Percentiles rank a stretch among this genome's conserved stretches.
phyloP scores from a whole-genome alignment of 2,113 vertebrate species.

The Petrocephalus zakoni region DNA sequence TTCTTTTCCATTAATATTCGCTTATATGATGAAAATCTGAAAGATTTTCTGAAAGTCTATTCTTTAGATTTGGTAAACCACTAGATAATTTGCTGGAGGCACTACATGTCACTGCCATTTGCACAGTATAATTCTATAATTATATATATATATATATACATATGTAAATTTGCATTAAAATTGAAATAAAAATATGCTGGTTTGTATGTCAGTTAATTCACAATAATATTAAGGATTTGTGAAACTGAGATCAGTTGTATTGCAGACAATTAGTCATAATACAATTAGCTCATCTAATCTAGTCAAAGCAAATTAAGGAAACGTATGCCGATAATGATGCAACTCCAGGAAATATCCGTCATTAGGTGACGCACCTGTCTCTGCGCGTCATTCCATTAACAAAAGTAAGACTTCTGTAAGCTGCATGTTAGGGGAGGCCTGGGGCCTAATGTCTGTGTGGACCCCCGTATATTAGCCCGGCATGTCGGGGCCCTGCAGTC shows the following conservation, averaged over 20 bases:
- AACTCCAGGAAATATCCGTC: conserved; percentile 48
- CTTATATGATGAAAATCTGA: not conserved
- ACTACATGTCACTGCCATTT: not conserved
- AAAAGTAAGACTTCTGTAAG: not conserved
- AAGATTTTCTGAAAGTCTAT: not conserved
- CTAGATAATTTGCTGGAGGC: not conserved
- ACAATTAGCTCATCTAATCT: conserved; percentile 55
- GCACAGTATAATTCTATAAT: not conserved
- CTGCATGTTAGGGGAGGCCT: not conserved
- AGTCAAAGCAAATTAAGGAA: conserved; percentile 63
- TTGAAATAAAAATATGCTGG: not conserved
- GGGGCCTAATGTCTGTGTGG: not conserved
- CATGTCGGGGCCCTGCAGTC: not conserved
- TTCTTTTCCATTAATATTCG: not conserved
- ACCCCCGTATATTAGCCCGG: not conserved
- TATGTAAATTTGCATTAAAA: not conserved
- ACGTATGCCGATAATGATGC: conserved; percentile 63
- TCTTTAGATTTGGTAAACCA: not conserved
- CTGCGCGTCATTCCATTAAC: not conserved
- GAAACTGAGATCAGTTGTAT: conserved; percentile 52
- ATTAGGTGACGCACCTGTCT: not conserved
- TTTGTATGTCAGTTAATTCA: conserved; percentile 28
- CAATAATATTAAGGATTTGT: conserved; percentile 36
- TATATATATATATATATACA: no score
- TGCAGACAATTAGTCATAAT: conserved; percentile 62